Evolutionary conservation across 2,888 invertebrate genomes (phyloP).

Genomic region (Gibbula magus): DNA sequence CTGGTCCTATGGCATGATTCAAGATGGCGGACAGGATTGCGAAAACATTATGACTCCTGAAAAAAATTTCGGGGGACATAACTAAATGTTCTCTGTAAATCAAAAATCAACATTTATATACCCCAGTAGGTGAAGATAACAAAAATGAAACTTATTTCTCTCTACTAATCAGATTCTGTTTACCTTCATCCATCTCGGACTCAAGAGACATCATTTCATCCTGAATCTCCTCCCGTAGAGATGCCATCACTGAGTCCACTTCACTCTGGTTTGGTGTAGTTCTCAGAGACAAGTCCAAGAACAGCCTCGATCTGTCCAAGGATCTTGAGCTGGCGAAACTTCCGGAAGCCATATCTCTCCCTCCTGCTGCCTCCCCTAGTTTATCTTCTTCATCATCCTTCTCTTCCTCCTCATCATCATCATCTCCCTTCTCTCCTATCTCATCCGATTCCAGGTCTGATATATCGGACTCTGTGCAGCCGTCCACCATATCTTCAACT

Average conservation of each 20-base stretch:
- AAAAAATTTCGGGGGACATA: no score
- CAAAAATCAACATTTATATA: no score
- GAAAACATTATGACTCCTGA: no score
- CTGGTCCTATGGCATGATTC: no score
- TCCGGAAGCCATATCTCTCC: not conserved
- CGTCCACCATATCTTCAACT: not conserved
- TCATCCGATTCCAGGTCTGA: conserved; percentile 4
- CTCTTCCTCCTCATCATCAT: conserved; percentile 12
- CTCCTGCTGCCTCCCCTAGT: not conserved
- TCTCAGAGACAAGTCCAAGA: not conserved
- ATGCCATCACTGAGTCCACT: conserved; percentile 32
- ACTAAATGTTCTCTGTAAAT: no score
- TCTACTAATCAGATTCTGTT: not conserved
- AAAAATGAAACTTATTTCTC: no score
- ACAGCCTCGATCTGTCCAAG: not conserved
- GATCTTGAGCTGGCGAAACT: not conserved
- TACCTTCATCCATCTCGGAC: conserved; percentile 57
- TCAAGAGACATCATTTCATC: conserved; percentile 51
- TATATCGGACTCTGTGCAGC: conserved; percentile 1
- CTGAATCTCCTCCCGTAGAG: conserved; percentile 50
- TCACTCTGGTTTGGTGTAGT: not conserved
- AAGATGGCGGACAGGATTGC: no score
- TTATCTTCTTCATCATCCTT: not conserved
- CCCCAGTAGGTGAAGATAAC: no score
- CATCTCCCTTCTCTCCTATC: not conserved